Base-by-base conservation (phyloP, 2,888 invertebrate species). In the Spilarctia lutea region DNA sequence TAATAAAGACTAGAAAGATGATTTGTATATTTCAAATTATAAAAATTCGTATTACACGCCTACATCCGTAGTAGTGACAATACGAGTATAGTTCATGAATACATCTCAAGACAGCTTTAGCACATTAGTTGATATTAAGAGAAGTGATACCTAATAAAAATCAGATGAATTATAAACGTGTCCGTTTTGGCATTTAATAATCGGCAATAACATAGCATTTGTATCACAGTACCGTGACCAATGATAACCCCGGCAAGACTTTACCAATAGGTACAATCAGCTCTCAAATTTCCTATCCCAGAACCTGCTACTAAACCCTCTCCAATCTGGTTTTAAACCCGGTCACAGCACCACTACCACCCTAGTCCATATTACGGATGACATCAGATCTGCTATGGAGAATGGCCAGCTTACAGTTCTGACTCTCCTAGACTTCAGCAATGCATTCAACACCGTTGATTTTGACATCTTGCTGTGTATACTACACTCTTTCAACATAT, bases 181-280 rank as follows among this genome's bases (percentile, higher is more conserved):
- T 70, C 7, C 67, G 77, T 75, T 77, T 75, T 68, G 80, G 75
- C 74, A 33, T 71, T 74, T 67, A 75, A 33, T 69, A 65, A 42
- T 48, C 81, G 68, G 48, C 68, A 77, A 75, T 81, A 78, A 77
- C 80, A 79, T 76, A 65, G 42, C 71, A 75, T 68, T 75, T 78
- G 74, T 81, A 75, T 79, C 76, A 71, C 30, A 65, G 18, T 68
- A 76, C 77, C 74, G 73, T 85, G 81, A 81, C 81, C 77, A 24
- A 24, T 60, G 83, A 83, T 83, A 83, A 83, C 83, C 79, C 75
- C 63, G 63, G 45, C 39, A 70, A 33, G 35, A 52, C 67, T 35
- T 48, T 48, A 60, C 65, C 60, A 73, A 48, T 33, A 45, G 45
- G 45, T 45, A 27, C 42, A 56, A 67, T 42, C n/a, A n/a, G n/a